Evolutionary conservation across 2,113 vertebrate genomes (phyloP).

Genomic region (Puntigrus tetrazona): DNA sequence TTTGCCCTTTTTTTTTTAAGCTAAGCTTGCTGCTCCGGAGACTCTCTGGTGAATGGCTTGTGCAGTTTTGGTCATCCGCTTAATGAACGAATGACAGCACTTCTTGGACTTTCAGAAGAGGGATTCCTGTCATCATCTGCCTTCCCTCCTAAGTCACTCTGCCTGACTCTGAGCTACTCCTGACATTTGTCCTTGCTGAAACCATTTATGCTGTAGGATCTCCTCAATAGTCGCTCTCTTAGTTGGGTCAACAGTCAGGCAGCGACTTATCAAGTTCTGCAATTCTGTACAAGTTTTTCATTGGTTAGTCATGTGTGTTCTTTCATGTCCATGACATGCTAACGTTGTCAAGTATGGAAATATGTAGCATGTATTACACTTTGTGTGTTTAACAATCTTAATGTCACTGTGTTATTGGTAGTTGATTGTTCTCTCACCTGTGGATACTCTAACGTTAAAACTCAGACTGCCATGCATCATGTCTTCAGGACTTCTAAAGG

Average conservation of each 20-base stretch:
- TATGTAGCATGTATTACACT: not conserved
- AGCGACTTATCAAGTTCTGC: not conserved
- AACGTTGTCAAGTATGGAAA: not conserved
- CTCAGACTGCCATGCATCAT: not conserved
- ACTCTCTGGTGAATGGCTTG: not conserved
- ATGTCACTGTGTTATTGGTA: not conserved
- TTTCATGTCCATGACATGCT: not conserved
- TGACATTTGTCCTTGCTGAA: not conserved
- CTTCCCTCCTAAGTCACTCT: not conserved
- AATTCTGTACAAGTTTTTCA: not conserved
- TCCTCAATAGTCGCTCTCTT: not conserved
- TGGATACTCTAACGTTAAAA: not conserved
- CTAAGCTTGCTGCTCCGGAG: not conserved
- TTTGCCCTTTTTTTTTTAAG: not conserved
- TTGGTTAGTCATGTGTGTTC: not conserved
- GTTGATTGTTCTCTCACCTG: not conserved
- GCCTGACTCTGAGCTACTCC: not conserved
- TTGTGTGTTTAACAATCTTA: not conserved
- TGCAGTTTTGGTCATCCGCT: not conserved
- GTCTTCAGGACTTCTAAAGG: not conserved
- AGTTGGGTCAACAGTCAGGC: not conserved
- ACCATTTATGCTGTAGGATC: constrained; percentile 16
- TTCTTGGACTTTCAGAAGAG: not conserved
- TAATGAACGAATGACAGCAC: not conserved
- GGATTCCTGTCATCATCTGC: not conserved